Evolutionary conservation across 2,888 invertebrate genomes (phyloP).

Genomic region (Parelbella ahira): DNA sequence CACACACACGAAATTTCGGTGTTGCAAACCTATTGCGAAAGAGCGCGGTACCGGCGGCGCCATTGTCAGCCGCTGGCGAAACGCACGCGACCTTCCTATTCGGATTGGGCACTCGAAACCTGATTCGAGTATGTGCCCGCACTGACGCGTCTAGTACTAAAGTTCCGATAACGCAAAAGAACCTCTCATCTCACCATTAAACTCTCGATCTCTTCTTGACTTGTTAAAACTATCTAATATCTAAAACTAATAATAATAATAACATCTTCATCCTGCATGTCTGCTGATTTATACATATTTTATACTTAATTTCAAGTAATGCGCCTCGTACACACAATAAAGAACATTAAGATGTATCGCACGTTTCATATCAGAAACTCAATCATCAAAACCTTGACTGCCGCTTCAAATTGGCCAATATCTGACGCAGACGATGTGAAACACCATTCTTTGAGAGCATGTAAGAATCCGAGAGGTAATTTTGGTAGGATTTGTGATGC

Average conservation of each 20-base stretch:
- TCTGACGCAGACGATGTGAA: conserved; percentile 31
- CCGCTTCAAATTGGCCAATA: conserved; percentile 30
- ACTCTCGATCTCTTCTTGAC: no score
- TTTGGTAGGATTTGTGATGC: conserved; percentile 29
- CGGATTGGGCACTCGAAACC: conserved; percentile 70
- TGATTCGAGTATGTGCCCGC: conserved; percentile 43
- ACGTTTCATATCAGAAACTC: conserved; percentile 31
- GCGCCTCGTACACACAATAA: no score
- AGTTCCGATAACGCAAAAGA: not conserved
- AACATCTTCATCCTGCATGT: no score
- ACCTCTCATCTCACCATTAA: no score
- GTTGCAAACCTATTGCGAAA: conserved; percentile 74
- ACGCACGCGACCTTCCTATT: conserved; percentile 70
- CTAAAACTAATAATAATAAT: no score
- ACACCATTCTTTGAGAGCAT: conserved; percentile 29
- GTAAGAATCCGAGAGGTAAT: conserved; percentile 28
- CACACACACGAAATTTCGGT: conserved; percentile 74
- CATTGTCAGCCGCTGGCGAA: conserved; percentile 76
- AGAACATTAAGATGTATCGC: conserved; percentile 23
- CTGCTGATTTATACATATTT: no score
- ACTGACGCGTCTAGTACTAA: conserved; percentile 22
- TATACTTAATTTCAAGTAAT: no score
- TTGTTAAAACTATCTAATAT: no score
- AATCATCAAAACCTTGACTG: conserved; percentile 35
- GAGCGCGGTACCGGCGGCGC: conserved; percentile 51